phyloP scores from a whole-genome alignment of 2,797 vertebrate genomes.

The Coccyzus lansbergi region DNA sequence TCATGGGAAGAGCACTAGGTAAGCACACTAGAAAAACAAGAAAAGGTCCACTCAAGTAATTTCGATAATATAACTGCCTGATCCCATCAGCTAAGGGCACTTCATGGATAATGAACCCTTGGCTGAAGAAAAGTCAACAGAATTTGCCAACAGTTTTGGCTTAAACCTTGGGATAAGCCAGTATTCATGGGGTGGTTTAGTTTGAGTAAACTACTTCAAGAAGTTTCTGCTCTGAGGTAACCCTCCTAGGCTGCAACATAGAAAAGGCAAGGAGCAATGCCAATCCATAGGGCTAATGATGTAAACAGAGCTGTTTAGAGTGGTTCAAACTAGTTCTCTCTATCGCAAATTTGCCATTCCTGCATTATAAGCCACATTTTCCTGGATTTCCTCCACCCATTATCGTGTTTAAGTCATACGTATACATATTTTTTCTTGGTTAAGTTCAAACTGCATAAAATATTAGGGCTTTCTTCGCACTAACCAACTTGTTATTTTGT shows the following conservation, averaged over 20 bases:
- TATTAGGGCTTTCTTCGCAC: not conserved
- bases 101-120: not conserved
- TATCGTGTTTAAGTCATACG: too few relatives aligned
- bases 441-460: not conserved
- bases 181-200: not conserved
- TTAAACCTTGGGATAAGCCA: not conserved
- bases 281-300: not conserved
- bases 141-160: not conserved
- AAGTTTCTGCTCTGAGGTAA: not conserved
- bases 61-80: not conserved
- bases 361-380: rapidly evolving
- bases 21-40: not conserved
- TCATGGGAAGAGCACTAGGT: not conserved
- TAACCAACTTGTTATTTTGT: not conserved
- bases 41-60: not conserved
- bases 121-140: not conserved
- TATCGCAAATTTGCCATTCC: not conserved
- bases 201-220: not conserved
- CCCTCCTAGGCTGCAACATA: not conserved
- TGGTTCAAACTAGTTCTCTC: not conserved
- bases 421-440: not conserved
- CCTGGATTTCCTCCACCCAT: not conserved
- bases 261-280: not conserved
- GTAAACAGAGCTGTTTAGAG: not conserved
- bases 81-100: not conserved